Conservation (phyloP, 2,888 invertebrate species). For the Linyphia triangularis region DNA sequence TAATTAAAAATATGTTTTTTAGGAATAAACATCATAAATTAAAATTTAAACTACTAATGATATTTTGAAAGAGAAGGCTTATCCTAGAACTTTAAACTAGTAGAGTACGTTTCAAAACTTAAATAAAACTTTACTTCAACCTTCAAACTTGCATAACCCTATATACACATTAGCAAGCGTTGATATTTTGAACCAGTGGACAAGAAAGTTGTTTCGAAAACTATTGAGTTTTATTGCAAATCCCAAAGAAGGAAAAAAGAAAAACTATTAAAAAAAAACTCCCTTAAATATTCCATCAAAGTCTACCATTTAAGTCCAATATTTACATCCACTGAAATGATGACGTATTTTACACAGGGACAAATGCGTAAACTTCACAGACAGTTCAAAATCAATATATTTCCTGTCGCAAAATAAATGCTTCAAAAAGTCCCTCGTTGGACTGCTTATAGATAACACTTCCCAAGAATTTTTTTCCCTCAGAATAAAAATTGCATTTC, state of each 20-base stretch:
- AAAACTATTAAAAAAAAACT: not conserved
- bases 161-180: not conserved
- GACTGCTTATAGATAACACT: conserved; percentile 31
- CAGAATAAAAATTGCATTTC: too few species aligned
- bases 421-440: conserved; percentile 11
- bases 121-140: not conserved
- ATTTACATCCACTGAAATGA: conserved; percentile 10
- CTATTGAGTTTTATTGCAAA: conserved; percentile 9
- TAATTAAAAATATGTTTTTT: too few species aligned
- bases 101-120: not conserved
- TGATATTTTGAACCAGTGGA: not conserved
- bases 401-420: conserved; percentile 35
- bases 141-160: not conserved
- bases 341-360: conserved; percentile 11
- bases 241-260: not conserved
- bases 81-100: too few species aligned
- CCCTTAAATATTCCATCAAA: conserved; percentile 5
- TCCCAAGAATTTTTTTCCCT: too few species aligned
- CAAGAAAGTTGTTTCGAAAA: not conserved
- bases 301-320: conserved; percentile 31
- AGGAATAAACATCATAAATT: too few species aligned
- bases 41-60: too few species aligned
- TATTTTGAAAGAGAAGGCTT: too few species aligned
- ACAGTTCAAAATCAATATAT: conserved; percentile 45
- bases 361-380: conserved; percentile 24